These are phyloP conservation scores for Spilarctia lutea DNA, from an alignment of 2,888 invertebrate species.

Conservation along the genomic window DNA sequence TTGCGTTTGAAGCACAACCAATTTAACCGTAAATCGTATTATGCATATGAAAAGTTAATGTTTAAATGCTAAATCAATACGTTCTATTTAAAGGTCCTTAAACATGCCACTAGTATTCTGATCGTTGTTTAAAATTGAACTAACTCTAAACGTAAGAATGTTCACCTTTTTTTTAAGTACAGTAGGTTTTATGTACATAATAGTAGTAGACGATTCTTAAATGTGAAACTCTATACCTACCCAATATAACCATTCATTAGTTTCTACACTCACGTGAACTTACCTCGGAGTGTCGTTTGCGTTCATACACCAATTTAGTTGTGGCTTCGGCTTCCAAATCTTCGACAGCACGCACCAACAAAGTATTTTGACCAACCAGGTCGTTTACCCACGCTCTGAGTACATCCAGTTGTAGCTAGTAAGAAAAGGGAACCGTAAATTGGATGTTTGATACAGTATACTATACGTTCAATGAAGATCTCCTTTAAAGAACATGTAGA, in stretches of 20 bases:
- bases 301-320: constrained; percentile 81
- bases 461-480: no score
- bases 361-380: constrained; percentile 89
- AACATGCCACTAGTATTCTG: neutral
- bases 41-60: no score
- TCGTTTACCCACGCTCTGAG: constrained; percentile 89
- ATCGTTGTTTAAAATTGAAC: neutral
- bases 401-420: constrained; percentile 88
- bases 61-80: neutral
- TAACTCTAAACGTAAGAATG: neutral
- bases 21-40: neutral
- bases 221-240: no score
- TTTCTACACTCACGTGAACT: neutral
- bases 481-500: no score
- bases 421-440: neutral
- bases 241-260: no score
- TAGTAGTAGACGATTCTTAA: no score
- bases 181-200: no score
- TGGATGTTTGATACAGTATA: neutral
- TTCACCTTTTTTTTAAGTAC: neutral
- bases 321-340: constrained; percentile 89
- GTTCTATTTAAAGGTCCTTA: neutral
- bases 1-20: neutral
- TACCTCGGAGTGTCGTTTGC: constrained; percentile 71
- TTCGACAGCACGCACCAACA: constrained; percentile 89